Base-by-base conservation (phyloP, 1,140 invertebrate species). In the Drosophila nannoptera region DNA sequence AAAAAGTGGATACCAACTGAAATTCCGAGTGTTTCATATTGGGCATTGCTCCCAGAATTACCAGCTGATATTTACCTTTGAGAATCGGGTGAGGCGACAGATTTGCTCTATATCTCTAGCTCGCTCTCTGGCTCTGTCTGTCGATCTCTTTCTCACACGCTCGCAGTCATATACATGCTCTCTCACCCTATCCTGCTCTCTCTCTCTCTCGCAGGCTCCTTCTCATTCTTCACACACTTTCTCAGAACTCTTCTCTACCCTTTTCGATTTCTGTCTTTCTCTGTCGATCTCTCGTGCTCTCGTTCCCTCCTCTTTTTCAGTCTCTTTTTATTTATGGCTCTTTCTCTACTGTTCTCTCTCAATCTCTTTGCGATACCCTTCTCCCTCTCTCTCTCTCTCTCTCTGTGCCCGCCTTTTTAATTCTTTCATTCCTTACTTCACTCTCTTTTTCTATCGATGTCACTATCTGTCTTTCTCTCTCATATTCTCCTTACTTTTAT, bases 31-130 rank as follows among this genome's bases (percentile, higher is more conserved):
- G 88, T 87, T 90, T 84, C 80, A 84, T 73, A 87, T 91, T 70
- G 33, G 54, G 73, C 67, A 81, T 69, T 84, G 76, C 90, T 87
- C 94, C 95, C 96, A 97, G 95, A 96, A 97, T 97, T 97, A 97
- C 95, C 95, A 96, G 95, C 95, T 97, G 96, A 97, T 97, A 97
- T 97, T 97, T 95, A 92, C 93, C 92, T 92, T 92, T 92, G 83
- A 90, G 90, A 91, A 89, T 89, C 74, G 66, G 66, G 60, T 90
- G 70, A 82, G 55, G 63, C 72, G 73, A 75, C 69, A 64, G 72
- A 22, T 43, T 36, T 16, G 50, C 32, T 33, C 54, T 45, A 40
- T 61, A 52, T 42, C 52, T 50, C 49, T 54, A 38, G 29, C 61
- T 46, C 43, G 12, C 43, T 42, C 48, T 48, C 52, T 48, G 49